Base-by-base conservation (phyloP, 2,888 invertebrate species). In the Homarus gammarus region DNA sequence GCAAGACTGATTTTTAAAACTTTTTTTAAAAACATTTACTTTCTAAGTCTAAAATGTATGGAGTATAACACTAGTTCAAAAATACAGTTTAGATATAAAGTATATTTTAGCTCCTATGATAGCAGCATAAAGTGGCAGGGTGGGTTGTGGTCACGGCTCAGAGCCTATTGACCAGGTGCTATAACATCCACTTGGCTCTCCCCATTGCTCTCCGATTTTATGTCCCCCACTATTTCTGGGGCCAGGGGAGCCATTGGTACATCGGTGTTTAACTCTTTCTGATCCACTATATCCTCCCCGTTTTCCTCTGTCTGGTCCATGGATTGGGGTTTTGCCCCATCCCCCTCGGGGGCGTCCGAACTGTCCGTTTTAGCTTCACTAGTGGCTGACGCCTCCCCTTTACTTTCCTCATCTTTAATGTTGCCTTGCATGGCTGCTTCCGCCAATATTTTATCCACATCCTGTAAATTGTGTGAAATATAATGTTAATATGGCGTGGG, bases 361-460 rank as follows among this genome's bases (percentile, higher is more conserved):
- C 87, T 89, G 86, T 91, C 89, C 87, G 87, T 85, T 79, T 84
- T 90, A 86, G 84, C 88, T 91, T 88, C 88, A 82, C 85, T 91
- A 89, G 82, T 82, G 88, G 88, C 88, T 87, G 87, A 84, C 82
- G 84, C 81, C 72, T 84, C 81, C 81, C 84, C 85, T 77, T 88
- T 85, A 82, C 40, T 84, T 81, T 90, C 89, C 77, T 89, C 90
- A 73, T 91, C 87, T 84, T 84, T 86, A 77, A 82, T 87, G 86
- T 90, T 90, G 87, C 87, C 90, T 86, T 90, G 90, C 83, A 83
- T 87, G 90, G 90, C 92, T 92, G 92, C 93, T 92, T 93, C 93
- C 91, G 94, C 94, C 94, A 94, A 93, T 93, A 94, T 94, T 94
- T 94, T 94, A 93, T 93, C 94, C 94, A 94, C 93, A 93, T 94